Evolutionary conservation across 1,140 invertebrate species (phyloP).

Genomic region (Caenorhabditis remanei): DNA sequence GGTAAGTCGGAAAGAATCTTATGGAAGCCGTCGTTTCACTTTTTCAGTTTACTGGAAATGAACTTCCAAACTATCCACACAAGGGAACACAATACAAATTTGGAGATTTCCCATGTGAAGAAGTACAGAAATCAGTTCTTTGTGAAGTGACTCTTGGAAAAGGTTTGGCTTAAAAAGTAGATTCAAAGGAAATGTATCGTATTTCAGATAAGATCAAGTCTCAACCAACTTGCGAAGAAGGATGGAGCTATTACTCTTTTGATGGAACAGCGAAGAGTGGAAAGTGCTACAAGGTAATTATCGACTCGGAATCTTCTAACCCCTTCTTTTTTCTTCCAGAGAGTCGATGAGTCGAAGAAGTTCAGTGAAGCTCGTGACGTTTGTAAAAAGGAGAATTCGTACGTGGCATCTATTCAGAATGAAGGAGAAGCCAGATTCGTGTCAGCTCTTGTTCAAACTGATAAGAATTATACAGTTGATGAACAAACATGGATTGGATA

Average conservation of each 20-base stretch:
- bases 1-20: neutral
- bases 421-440: slow-evolving; percentile 42
- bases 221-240: slow-evolving; percentile 6
- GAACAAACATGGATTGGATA: slow-evolving; percentile 40
- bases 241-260: slow-evolving; percentile 50
- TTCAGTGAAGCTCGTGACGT: slow-evolving; percentile 19
- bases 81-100: slow-evolving; percentile 50
- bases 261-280: slow-evolving; percentile 45
- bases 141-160: slow-evolving; percentile 39
- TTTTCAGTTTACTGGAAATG: slow-evolving; percentile 22
- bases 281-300: slow-evolving; percentile 27
- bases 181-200: neutral
- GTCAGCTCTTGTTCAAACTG: slow-evolving; percentile 28
- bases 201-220: slow-evolving; percentile 14
- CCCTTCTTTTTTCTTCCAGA: neutral
- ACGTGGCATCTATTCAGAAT: slow-evolving; percentile 39
- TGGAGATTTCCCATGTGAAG: slow-evolving; percentile 51
- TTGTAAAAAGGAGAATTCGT: neutral
- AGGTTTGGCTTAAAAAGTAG: neutral
- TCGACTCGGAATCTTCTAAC: too few species aligned
- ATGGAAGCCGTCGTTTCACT: neutral
- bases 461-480: slow-evolving; percentile 37
- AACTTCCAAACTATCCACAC: slow-evolving; percentile 45
- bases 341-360: slow-evolving; percentile 18
- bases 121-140: slow-evolving; percentile 34